Percentiles rank a stretch among this genome's conserved stretches.
phyloP scores from a whole-genome alignment of 92 coral and sea anemone genomes.

The Porites evermanni region DNA sequence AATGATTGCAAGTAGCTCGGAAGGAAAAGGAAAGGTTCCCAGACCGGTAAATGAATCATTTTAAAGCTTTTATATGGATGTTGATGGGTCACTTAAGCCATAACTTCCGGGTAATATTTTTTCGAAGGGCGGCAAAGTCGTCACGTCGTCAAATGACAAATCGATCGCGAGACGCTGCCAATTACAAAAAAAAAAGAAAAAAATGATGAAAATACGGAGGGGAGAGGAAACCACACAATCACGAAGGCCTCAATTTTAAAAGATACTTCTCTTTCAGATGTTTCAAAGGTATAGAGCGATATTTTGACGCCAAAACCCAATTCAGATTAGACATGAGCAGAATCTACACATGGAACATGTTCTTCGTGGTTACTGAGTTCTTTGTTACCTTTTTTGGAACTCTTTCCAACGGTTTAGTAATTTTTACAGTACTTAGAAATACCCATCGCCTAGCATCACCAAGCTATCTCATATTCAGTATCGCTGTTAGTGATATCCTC shows the following conservation, averaged over 20 bases:
- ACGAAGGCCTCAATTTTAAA: too few relatives aligned
- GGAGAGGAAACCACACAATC: too few relatives aligned
- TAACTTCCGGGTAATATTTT: background rate
- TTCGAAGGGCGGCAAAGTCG: background rate
- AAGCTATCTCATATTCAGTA: constrained; percentile 58
- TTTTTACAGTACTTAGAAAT: constrained; percentile 45
- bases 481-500: constrained; percentile 61
- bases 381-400: constrained; percentile 44
- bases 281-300: too few relatives aligned
- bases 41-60: background rate
- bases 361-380: constrained; percentile 7
- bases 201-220: too few relatives aligned
- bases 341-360: background rate
- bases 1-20: background rate
- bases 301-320: background rate
- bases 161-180: too few relatives aligned
- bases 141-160: too few relatives aligned
- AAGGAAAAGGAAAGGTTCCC: background rate
- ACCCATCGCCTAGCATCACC: constrained; percentile 45
- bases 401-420: constrained; percentile 46
- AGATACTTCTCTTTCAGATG: too few relatives aligned
- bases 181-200: too few relatives aligned
- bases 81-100: background rate
- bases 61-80: background rate
- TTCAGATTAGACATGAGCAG: background rate